A percentile compares a stretch with the other conserved stretches of the same genome.
Evolutionary conservation across 2,888 invertebrate species (phyloP).

Genomic region (Sminthurides aquaticus): DNA sequence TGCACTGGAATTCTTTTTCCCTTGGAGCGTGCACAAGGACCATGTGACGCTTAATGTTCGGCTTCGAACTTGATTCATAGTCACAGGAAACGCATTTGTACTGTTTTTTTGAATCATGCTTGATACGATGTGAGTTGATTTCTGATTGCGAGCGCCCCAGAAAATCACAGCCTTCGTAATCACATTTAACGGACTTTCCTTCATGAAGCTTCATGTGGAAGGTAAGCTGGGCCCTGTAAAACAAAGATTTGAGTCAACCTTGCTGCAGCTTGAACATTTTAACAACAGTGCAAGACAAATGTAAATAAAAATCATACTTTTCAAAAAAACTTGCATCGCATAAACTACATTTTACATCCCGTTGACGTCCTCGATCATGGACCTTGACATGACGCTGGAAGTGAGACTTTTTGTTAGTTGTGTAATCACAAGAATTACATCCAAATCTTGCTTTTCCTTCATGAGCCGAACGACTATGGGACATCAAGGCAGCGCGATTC

Average conservation of each 20-base stretch:
- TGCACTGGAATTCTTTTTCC: constrained; percentile 13
- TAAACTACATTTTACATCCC: not conserved
- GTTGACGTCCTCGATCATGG: constrained; percentile 1
- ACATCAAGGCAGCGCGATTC: not conserved
- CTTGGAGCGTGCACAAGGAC: constrained; percentile 2
- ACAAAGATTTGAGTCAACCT: not conserved
- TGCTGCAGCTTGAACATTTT: not conserved
- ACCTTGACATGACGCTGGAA: constrained; percentile 5
- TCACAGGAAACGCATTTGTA: constrained; percentile 11
- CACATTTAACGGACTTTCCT: constrained; percentile 3
- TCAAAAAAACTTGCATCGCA: constrained; percentile 9
- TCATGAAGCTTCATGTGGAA: constrained; percentile 14
- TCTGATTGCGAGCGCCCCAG: constrained; percentile 6
- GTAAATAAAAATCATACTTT: constrained; percentile 6
- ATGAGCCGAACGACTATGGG: not conserved
- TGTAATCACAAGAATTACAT: constrained; percentile 1
- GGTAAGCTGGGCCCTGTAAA: constrained; percentile 10
- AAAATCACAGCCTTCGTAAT: constrained; percentile 11
- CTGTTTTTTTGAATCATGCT: not conserved
- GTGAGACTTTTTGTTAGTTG: not conserved
- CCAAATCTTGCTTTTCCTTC: not conserved
- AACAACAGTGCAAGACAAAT: not conserved
- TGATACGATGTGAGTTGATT: constrained; percentile 2
- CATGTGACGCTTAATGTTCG: constrained; percentile 9
- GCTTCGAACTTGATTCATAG: constrained; percentile 1